A percentile compares a stretch with the other conserved stretches of the same genome.
Conservation (phyloP, 2,888 invertebrate genomes). For the Diarsia dahlii region DNA sequence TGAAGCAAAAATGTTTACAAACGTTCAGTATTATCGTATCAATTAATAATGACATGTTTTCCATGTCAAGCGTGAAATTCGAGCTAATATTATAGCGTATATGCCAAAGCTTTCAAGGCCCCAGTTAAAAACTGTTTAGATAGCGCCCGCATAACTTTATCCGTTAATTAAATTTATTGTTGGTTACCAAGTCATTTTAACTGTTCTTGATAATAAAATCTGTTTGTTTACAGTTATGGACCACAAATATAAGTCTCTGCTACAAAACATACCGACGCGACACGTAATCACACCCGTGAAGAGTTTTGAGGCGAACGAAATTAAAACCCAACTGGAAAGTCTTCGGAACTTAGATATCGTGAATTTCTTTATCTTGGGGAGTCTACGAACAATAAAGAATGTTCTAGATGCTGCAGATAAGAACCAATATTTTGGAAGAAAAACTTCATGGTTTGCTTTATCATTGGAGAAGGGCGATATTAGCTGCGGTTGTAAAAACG, state of each 20-base stretch:
- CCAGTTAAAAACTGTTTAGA: slow-evolving; percentile 51
- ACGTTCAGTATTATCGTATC: slow-evolving; percentile 51
- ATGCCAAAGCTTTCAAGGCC: slow-evolving; percentile 52
- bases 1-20: slow-evolving; percentile 24
- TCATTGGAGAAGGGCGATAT: slow-evolving; percentile 94
- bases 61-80: slow-evolving; percentile 55
- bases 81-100: slow-evolving; percentile 43
- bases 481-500: slow-evolving; percentile 94
- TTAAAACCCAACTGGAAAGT: slow-evolving; percentile 93
- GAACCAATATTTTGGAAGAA: slow-evolving; percentile 94
- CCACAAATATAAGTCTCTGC: slow-evolving; percentile 97
- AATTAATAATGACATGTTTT: slow-evolving; percentile 61
- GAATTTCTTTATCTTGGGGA: slow-evolving; percentile 96
- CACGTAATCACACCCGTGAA: slow-evolving; percentile 95
- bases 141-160: slow-evolving; percentile 58
- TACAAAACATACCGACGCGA: slow-evolving; percentile 97
- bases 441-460: slow-evolving; percentile 97
- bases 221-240: slow-evolving; percentile 94
- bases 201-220: slow-evolving; percentile 59
- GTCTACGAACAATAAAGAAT: slow-evolving; percentile 92
- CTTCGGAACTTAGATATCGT: slow-evolving; percentile 96
- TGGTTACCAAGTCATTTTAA: slow-evolving; percentile 51
- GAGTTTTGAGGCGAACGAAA: slow-evolving; percentile 91
- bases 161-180: slow-evolving; percentile 53
- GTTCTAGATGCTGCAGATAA: slow-evolving; percentile 93